phyloP scores from a whole-genome alignment of 2,113 vertebrate species.

The Hyaena hyaena region DNA sequence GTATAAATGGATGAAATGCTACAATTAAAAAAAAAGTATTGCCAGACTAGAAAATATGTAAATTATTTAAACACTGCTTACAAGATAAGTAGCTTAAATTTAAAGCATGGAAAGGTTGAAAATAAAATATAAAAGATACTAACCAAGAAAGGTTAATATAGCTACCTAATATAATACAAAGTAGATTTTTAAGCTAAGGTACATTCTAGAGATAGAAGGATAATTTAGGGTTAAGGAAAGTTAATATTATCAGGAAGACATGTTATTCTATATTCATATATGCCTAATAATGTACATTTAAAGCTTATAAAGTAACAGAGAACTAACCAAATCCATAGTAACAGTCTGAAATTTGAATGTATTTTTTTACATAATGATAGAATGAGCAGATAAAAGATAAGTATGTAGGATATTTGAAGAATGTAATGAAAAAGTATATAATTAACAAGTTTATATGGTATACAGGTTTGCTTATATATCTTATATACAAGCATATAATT shows the following conservation, averaged over 20 bases:
- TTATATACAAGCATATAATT: neutral
- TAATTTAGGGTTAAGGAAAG: neutral
- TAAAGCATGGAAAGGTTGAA: neutral
- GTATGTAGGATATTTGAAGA: neutral
- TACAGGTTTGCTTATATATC: neutral
- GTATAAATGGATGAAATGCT: neutral
- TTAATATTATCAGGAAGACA: neutral
- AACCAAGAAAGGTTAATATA: neutral
- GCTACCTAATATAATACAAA: neutral
- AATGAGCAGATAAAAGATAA: neutral
- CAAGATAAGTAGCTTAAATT: neutral
- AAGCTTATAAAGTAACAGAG: neutral
- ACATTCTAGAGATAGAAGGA: neutral
- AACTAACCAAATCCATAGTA: neutral
- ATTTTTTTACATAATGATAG: neutral
- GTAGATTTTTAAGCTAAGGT: neutral
- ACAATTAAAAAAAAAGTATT: neutral
- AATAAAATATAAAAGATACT: neutral
- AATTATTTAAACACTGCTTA: neutral
- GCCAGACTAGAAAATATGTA: neutral
- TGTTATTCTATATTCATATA: neutral
- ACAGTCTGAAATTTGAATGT: neutral
- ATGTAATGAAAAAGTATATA: neutral
- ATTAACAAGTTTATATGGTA: neutral
- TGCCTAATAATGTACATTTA: neutral